Base-by-base conservation (phyloP, 2,113 vertebrate species). In the Eurystomus gularis region DNA sequence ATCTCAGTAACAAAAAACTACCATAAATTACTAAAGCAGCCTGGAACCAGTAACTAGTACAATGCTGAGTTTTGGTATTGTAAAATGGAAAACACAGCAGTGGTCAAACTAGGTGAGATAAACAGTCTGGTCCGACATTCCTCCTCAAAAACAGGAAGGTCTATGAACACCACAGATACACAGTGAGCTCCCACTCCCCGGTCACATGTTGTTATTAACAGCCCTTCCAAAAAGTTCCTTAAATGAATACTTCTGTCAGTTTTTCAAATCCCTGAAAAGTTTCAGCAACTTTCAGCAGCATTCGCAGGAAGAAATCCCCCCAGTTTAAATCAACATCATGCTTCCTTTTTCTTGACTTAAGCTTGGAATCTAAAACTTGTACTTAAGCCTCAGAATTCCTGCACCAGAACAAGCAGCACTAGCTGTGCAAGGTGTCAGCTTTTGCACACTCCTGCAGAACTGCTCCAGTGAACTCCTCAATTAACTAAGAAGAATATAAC, bases 31-130 rank as follows among this genome's bases (percentile, higher is more conserved):
- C 7, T 28, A 42, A 48, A 48, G 17, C 46, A 44, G 52, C 31
- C 52, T 33, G 10, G 17, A 68, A 68, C 37, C 60, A 31, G 2
- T 31, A 77, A 37, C 26, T 37, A 39, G 37, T 3, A 21, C 21
- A 48, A 37, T 9, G 8, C 10, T 39, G 14, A 68, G 52, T 29
- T 81, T 42, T 39, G 42, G 8, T 25, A 40, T 0, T 64, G 39
- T 68, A 26, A 78, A 88, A 72, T 0, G 3, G 7, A 61, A 54
- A 61, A 25, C 31, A 16, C 2, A 6, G 9, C 23, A 70, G 55
- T 5, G 21, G 11, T 51, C 0, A 0, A 6, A 29, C 18, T 11
- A n/a, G 52, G 33, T 0, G 1, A 60, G 60, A 72, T 6, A 26
- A 46, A 33, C 7, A 57, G 29, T 6, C 24, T 48, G 48, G 48